Evolutionary conservation across 2,888 invertebrate genomes (phyloP), one percentile per base, ranked within the genome.

Genomic region (Phanerotoma sp.): DNA sequence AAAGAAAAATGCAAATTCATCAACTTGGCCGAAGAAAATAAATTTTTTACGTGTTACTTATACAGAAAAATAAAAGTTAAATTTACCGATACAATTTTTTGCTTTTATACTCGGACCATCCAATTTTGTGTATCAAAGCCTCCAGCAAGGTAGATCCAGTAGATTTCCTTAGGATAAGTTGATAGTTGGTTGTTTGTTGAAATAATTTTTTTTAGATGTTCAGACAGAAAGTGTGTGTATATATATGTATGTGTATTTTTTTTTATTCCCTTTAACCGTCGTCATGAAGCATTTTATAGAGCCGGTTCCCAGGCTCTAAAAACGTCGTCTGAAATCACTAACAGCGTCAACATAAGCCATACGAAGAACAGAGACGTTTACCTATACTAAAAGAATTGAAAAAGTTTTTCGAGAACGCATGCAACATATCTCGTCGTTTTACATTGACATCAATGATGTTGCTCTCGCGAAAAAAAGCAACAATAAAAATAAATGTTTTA

Each of bases 271-370:
- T 25, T 21, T 13, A 25, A 25, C 28, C 38, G n/a, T 40, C 45
- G 30, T 46, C 38, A 58, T 62, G 51, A 35, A 56, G 54, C 57
- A 62, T 60, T 62, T 61, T 62, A 62, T 62, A 61, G 62, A 61
- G 59, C 62, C 61, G 58, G 62, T 62, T 62, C 61, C 54, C 62
- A 61, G 57, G 59, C 61, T 62, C 59, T 62, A 62, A 62, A 62
- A 62, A 61, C 57, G 59, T 62, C 62, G 52, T 56, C 46, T 53
- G 47, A 57, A 54, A 61, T 62, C 54, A 54, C 58, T 58, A 56
- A 54, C 53, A 42, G 54, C 58, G 54, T 62, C 58, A 56, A 62
- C 60, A 57, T 60, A 56, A 58, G 56, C 54, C 62, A 53, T 52
- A 55, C 58, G 18, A 25, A 25, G 49, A 37, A 46, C 18, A 51